phyloP scores from a whole-genome alignment of 2,113 vertebrate species.

The Sapajus apella region DNA sequence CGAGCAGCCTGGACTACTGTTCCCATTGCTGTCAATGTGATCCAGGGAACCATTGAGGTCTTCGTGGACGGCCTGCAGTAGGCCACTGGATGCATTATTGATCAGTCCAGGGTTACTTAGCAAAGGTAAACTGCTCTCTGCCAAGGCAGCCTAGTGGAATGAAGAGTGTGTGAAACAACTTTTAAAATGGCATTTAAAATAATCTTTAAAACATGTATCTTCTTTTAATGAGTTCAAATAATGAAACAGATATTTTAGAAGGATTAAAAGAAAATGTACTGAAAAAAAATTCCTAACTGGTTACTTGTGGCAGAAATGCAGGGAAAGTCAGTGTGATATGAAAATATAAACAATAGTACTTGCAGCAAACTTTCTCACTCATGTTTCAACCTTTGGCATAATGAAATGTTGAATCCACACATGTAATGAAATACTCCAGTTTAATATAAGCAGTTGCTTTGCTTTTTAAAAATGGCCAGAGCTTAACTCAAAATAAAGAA shows the following conservation, averaged over 20 bases:
- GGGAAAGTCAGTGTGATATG: slow-evolving; percentile 44
- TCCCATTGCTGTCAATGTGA: slow-evolving; percentile 98
- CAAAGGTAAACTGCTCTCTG: slow-evolving; percentile 98
- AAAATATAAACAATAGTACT: slow-evolving; percentile 68
- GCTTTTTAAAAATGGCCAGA: slow-evolving; percentile 91
- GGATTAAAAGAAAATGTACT: neutral
- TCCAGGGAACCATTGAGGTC: slow-evolving; percentile 97
- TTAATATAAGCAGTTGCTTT: slow-evolving; percentile 82
- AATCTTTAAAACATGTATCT: neutral
- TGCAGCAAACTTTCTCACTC: slow-evolving; percentile 72
- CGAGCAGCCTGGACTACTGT: slow-evolving; percentile 96
- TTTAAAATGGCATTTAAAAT: neutral
- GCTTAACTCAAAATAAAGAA: slow-evolving; percentile 95
- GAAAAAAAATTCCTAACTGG: slow-evolving; percentile 38
- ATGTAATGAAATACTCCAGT: slow-evolving; percentile 72
- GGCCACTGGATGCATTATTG: slow-evolving; percentile 94
- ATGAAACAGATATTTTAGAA: neutral
- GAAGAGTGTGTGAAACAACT: slow-evolving; percentile 64
- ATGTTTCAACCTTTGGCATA: slow-evolving; percentile 67
- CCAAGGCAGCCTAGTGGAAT: slow-evolving; percentile 93
- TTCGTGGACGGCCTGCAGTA: slow-evolving; percentile 94
- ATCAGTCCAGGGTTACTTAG: slow-evolving; percentile 95
- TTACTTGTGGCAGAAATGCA: slow-evolving; percentile 44
- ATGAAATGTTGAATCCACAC: slow-evolving; percentile 72
- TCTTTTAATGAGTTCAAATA: neutral